Percentiles rank a stretch among this genome's conserved stretches.
Evolutionary conservation across 2,113 vertebrate genomes (phyloP).

Genomic region (Dissostichus mawsoni): DNA sequence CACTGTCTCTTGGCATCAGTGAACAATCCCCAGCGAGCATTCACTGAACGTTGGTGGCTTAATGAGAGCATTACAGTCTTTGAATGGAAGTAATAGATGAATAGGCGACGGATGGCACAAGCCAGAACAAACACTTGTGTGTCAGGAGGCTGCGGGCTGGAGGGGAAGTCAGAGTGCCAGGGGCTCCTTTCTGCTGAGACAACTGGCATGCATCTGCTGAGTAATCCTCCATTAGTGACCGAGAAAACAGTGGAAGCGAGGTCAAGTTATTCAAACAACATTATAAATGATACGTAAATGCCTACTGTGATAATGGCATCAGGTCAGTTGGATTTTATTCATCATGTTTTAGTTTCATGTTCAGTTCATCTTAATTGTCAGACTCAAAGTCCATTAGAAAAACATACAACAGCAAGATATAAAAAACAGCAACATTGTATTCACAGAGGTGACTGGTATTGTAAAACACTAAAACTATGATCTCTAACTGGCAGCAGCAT

Average conservation of each 20-base stretch:
- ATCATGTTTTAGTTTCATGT: not conserved
- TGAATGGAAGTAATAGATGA: conserved; percentile 62
- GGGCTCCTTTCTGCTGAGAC: not conserved
- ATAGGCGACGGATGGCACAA: conserved; percentile 43
- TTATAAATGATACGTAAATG: not conserved
- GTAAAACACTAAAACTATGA: too few species aligned
- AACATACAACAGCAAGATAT: too few species aligned
- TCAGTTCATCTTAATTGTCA: too few species aligned
- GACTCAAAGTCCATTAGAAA: too few species aligned
- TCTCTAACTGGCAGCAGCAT: too few species aligned
- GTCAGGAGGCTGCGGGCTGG: conserved; percentile 33
- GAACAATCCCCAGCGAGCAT: conserved; percentile 36
- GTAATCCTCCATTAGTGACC: not conserved
- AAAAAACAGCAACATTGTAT: too few species aligned
- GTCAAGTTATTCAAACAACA: too few species aligned
- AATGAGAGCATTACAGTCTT: conserved; percentile 34
- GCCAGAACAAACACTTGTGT: conserved; percentile 51
- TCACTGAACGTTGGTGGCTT: conserved; percentile 15
- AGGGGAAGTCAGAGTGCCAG: conserved; percentile 17
- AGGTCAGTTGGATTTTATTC: not conserved
- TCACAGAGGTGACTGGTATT: too few species aligned
- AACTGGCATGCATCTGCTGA: not conserved
- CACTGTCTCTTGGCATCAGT: conserved; percentile 39
- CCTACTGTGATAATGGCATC: not conserved
- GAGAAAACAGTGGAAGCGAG: too few species aligned